Base-by-base conservation (phyloP, 1,140 invertebrate species). In the Planococcus citri region DNA sequence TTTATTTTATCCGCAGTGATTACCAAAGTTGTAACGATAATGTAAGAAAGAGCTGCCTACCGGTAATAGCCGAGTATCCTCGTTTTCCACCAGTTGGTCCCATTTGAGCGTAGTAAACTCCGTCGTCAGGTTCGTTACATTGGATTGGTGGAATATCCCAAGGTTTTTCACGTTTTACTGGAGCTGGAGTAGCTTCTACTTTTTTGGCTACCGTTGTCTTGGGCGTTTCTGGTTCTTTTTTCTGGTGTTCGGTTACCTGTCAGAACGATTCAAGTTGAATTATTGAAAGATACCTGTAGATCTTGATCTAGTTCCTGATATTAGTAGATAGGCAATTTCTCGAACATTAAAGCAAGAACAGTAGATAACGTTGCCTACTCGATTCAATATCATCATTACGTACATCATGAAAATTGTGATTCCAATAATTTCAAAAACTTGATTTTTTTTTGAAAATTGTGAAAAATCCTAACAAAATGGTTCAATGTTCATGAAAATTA, bases 31-130 rank as follows among this genome's bases (percentile, higher is more conserved):
- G n/a, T n/a, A n/a, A n/a, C n/a, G n/a, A n/a, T n/a, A n/a, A n/a
- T n/a, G n/a, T n/a, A n/a, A n/a, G n/a, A n/a, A n/a, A n/a, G n/a
- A n/a, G n/a, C n/a, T n/a, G n/a, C n/a, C 27, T 78, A 90, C 89
- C 88, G 38, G 91, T 94, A 27, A 94, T 93, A 6, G 91, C 89
- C 1, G 88, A 83, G 77, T 93, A 94, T 38, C 91, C 91, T 72
- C 87, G 85, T 76, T 90, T 89, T 24, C 91, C 91, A 10, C 91
- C 92, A 24, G 90, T 92, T 3, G 91, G 92, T 27, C 92, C 92
- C 84, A 94, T 89, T 77, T 94, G 91, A 0, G 91, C 91, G 77
- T 92, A 94, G 76, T 92, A 91, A 1, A 93, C 88, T 9, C 91
- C 89, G 77, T 95, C 91, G 29, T 91, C 90, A 0, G 92, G 91